Evolutionary conservation across 2,888 invertebrate genomes (phyloP).

Genomic region (Sphaerophoria taeniata): DNA sequence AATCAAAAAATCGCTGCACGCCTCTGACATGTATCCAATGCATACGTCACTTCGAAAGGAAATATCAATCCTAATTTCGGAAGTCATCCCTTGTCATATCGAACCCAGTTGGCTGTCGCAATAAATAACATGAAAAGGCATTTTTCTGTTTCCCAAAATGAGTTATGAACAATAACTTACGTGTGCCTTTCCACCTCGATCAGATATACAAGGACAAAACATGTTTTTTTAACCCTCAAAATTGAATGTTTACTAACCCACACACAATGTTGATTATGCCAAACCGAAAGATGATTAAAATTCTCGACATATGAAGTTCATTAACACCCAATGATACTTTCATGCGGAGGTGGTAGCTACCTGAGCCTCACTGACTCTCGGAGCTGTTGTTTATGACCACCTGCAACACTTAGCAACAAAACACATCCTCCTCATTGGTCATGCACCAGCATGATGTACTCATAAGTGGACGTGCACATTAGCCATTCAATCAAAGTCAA

Average conservation of each 20-base stretch:
- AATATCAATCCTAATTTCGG: no score
- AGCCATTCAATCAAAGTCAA: conserved; percentile 20
- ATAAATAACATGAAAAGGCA: conserved; percentile 42
- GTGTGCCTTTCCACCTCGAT: conserved; percentile 30
- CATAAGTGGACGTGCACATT: conserved; percentile 34
- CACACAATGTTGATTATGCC: conserved; percentile 31
- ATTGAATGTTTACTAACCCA: conserved; percentile 56
- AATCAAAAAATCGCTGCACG: no score
- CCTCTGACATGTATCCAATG: no score
- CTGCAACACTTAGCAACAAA: conserved; percentile 54
- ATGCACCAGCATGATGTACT: conserved; percentile 47
- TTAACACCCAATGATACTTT: conserved; percentile 65
- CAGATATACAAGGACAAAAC: conserved; percentile 34
- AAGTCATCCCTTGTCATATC: conserved; percentile 31
- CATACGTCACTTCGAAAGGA: no score
- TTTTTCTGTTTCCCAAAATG: conserved; percentile 1
- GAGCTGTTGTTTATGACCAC: conserved; percentile 38
- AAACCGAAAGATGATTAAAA: conserved; percentile 61
- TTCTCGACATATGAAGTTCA: conserved; percentile 65
- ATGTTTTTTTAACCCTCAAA: conserved; percentile 22
- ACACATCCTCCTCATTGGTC: conserved; percentile 59
- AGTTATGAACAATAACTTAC: conserved; percentile 42
- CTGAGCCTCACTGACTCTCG: no score
- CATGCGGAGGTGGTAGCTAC: conserved; percentile 52
- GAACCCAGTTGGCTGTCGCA: conserved; percentile 30